These are phyloP conservation scores for Jordanella pulchra DNA, from an alignment of 2,797 vertebrate species.

Conservation along the genomic window DNA sequence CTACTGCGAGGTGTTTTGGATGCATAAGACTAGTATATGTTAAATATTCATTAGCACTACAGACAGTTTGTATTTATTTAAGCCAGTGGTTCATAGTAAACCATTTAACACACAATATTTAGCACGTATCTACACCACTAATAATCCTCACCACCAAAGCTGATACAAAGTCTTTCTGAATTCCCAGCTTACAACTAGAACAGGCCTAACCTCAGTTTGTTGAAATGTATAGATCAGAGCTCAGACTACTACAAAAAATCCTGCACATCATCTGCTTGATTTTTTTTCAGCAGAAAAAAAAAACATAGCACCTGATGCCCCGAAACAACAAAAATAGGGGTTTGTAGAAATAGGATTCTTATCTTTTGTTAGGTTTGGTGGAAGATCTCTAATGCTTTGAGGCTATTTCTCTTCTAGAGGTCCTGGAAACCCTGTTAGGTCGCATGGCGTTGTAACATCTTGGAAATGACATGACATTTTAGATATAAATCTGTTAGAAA, in stretches of 20 bases:
- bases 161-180: not conserved
- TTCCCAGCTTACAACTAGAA: not conserved
- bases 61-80: not conserved
- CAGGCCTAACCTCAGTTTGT: not conserved
- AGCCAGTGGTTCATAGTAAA: not conserved
- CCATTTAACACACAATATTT: not conserved
- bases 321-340: not conserved
- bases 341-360: not conserved
- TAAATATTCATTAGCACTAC: not conserved
- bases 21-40: not conserved
- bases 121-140: not conserved
- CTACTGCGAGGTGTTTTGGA: not conserved
- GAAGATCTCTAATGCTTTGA: not conserved
- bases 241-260: not conserved
- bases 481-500: too few species aligned
- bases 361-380: not conserved
- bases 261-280: not conserved
- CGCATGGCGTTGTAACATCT: not conserved
- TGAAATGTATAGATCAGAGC: not conserved
- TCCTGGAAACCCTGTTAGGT: not conserved
- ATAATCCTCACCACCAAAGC: not conserved
- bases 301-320: not conserved
- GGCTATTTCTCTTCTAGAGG: not conserved
- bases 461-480: too few species aligned
- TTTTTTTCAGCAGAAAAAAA: not conserved